These are phyloP conservation scores for Falco biarmicus DNA, from an alignment of 2,797 vertebrate species.

Conservation along the genomic window DNA sequence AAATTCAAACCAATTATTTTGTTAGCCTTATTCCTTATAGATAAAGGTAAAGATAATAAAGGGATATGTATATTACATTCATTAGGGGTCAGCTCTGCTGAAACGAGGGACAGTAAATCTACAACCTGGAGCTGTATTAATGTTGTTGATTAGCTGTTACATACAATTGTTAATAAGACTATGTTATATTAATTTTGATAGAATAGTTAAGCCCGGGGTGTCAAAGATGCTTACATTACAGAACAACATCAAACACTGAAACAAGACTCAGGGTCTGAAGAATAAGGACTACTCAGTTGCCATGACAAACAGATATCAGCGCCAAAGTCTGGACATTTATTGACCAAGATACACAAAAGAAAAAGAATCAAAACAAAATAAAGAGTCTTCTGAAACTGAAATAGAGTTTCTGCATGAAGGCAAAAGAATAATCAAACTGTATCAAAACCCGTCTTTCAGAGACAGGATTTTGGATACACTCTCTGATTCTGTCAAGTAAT, in stretches of 20 bases:
- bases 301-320: conserved; percentile 21
- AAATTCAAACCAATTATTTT: neutral
- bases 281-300: neutral
- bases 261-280: neutral
- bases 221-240: neutral
- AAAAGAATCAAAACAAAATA: conserved; percentile 58
- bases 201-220: neutral
- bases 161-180: neutral
- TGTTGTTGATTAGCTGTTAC: neutral
- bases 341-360: conserved; percentile 43
- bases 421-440: conserved; percentile 50
- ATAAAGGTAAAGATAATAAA: neutral
- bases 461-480: conserved; percentile 42
- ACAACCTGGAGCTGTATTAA: neutral
- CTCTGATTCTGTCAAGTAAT: conserved; percentile 49
- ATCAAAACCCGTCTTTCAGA: conserved; percentile 32
- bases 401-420: conserved; percentile 19
- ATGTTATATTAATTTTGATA: neutral
- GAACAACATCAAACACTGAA: neutral
- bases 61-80: accelerated
- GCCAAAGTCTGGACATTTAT: conserved; percentile 33
- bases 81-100: neutral
- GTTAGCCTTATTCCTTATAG: neutral
- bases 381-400: conserved; percentile 49
- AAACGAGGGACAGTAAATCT: neutral